Conservation (phyloP, 2,888 invertebrate genomes). For the Drosophila helvetica region DNA sequence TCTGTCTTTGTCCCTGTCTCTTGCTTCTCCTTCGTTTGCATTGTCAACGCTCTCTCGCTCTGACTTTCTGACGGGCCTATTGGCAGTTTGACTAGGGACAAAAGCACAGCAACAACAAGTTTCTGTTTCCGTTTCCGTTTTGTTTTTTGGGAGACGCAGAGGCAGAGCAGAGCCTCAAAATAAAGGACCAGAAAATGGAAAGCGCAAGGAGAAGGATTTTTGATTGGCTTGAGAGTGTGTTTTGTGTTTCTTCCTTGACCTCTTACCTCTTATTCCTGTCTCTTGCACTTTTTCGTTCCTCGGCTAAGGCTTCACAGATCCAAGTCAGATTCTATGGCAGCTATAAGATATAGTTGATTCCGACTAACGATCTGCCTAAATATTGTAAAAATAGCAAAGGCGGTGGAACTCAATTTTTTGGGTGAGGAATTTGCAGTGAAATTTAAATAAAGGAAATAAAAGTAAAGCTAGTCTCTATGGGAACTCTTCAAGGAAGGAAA, state of each 20-base stretch:
- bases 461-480: too few relatives aligned
- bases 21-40: not conserved
- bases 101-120: conserved; percentile 14
- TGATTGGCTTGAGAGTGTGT: not conserved
- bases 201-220: not conserved
- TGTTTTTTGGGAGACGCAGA: conserved; percentile 24
- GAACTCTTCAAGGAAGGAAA: not conserved
- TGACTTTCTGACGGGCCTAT: conserved; percentile 38
- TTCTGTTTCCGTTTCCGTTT: conserved; percentile 8
- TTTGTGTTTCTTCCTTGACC: not conserved
- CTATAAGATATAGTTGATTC: too few relatives aligned
- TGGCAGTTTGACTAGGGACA: conserved; percentile 41
- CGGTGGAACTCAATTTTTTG: too few relatives aligned
- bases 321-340: too few relatives aligned
- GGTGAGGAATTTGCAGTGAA: too few relatives aligned
- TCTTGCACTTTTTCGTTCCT: not conserved
- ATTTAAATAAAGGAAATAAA: too few relatives aligned
- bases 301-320: too few relatives aligned
- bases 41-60: conserved; percentile 18
- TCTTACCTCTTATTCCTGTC: not conserved
- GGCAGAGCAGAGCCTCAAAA: not conserved
- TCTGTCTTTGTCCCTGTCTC: conserved; percentile 1
- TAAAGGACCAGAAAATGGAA: not conserved
- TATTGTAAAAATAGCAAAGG: too few relatives aligned
- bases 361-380: too few relatives aligned